phyloP scores from a whole-genome alignment of 1,140 invertebrate genomes.

The Lordiphosa collinella region DNA sequence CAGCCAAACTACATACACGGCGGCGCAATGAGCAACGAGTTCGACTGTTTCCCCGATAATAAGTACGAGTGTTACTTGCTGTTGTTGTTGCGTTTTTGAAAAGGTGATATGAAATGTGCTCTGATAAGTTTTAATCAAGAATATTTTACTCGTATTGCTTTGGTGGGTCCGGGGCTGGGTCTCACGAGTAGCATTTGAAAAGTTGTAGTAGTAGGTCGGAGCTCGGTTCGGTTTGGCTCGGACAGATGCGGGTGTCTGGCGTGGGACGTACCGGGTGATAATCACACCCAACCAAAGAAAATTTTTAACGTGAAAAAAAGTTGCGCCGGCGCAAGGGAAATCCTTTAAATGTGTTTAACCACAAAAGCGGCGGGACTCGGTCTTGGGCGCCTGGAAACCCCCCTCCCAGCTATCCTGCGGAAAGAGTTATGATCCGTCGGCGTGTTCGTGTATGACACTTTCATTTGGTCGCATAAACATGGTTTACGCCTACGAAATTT shows the following conservation, averaged over 20 bases:
- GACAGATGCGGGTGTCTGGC: conserved; percentile 34
- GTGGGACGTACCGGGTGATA: conserved; percentile 46
- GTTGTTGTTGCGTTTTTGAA: conserved; percentile 67
- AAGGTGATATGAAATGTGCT: conserved; percentile 79
- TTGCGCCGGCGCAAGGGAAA: conserved; percentile 69
- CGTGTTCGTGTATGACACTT: conserved; percentile 53
- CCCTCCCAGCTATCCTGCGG: conserved; percentile 3
- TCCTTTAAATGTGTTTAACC: conserved; percentile 67
- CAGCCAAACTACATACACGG: conserved; percentile 59
- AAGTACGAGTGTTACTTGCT: conserved; percentile 60
- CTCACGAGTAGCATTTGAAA: conserved; percentile 73
- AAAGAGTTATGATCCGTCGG: conserved; percentile 58
- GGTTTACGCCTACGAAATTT: conserved; percentile 60
- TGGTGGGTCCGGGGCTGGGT: conserved; percentile 58
- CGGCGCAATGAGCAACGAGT: conserved; percentile 47
- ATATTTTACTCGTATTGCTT: conserved; percentile 74
- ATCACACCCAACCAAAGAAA: conserved; percentile 41
- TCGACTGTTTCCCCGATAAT: conserved; percentile 66
- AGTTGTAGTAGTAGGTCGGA: conserved; percentile 74
- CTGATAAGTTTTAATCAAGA: conserved; percentile 79
- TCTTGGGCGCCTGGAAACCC: conserved; percentile 41
- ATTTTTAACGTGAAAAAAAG: conserved; percentile 33
- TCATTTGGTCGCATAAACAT: conserved; percentile 64
- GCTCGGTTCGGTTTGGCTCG: conserved; percentile 32
- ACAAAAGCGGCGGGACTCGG: conserved; percentile 55